These are phyloP conservation scores for Protophormia terraenovae DNA, from an alignment of 2,888 invertebrate species.

Conservation along the genomic window DNA sequence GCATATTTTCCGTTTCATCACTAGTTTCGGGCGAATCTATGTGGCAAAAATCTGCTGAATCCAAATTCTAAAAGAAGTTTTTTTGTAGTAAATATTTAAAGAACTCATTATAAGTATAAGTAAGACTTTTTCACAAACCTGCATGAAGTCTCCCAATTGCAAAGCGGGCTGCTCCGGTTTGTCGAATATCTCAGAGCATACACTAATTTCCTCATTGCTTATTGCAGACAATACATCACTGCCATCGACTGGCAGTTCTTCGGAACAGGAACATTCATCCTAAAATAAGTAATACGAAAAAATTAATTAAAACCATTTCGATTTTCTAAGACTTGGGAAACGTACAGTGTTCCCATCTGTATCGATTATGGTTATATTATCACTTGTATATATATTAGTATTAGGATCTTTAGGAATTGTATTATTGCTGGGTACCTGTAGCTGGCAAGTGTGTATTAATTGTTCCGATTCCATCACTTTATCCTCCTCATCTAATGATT, in stretches of 20 bases:
- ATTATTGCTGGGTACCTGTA: conserved; percentile 78
- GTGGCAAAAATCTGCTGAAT: conserved; percentile 85
- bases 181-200: conserved; percentile 86
- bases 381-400: conserved; percentile 81
- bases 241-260: conserved; percentile 78
- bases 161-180: conserved; percentile 74
- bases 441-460: conserved; percentile 74
- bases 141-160: conserved; percentile 79
- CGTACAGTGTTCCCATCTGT: conserved; percentile 83
- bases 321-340: conserved; percentile 38
- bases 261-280: conserved; percentile 80
- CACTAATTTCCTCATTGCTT: conserved; percentile 88
- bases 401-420: conserved; percentile 73
- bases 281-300: conserved; percentile 62
- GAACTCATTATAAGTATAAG: background rate
- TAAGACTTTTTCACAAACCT: conserved; percentile 72
- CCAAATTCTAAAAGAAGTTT: conserved; percentile 78
- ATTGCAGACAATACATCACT: conserved; percentile 84
- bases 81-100: background rate
- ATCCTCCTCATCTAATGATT: conserved; percentile 68
- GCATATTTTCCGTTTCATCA: conserved; percentile 88
- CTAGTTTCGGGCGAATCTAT: conserved; percentile 92
- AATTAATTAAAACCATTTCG: background rate
- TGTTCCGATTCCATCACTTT: conserved; percentile 51
- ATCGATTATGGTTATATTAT: conserved; percentile 86